A percentile compares a stretch with the other conserved stretches of the same genome.
Conservation (phyloP, 1,140 invertebrate genomes). For the Manduca sexta region DNA sequence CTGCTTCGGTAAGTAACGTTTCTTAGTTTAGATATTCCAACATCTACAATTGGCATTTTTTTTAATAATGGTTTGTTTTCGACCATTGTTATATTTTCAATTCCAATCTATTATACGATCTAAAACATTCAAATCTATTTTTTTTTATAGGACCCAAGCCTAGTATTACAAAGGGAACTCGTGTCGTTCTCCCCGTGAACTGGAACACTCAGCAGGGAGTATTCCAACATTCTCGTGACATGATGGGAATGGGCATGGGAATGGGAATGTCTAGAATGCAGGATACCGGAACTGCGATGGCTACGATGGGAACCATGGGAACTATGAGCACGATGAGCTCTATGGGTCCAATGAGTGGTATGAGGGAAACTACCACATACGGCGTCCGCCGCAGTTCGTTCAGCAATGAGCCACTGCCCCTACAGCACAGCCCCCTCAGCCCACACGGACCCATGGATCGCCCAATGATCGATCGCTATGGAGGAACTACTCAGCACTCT, state of each 20-base stretch:
- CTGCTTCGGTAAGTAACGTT: slow-evolving; percentile 57
- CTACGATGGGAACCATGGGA: slow-evolving; percentile 25
- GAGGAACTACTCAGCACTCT: slow-evolving; percentile 47
- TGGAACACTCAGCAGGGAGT: slow-evolving; percentile 61
- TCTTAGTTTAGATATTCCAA: no score
- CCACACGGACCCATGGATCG: slow-evolving; percentile 62
- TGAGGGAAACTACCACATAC: slow-evolving; percentile 59
- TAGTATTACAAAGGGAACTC: slow-evolving; percentile 77
- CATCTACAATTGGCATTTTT: no score
- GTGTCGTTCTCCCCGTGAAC: slow-evolving; percentile 75
- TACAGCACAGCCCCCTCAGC: slow-evolving; percentile 65
- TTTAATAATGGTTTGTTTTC: no score
- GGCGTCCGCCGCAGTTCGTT: slow-evolving; percentile 66
- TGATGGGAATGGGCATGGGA: slow-evolving; percentile 53
- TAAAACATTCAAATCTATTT: no score
- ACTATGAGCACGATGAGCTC: slow-evolving; percentile 38
- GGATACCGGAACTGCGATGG: slow-evolving; percentile 40
- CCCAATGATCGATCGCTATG: slow-evolving; percentile 55
- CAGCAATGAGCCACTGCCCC: slow-evolving; percentile 59
- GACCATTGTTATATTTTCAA: no score
- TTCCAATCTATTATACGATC: no score
- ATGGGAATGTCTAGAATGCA: slow-evolving; percentile 48
- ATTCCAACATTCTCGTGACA: slow-evolving; percentile 64
- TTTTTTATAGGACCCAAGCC: slow-evolving; percentile 75
- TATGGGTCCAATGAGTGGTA: slow-evolving; percentile 51